Conservation (phyloP, 2,113 vertebrate genomes). For the Thymallus thymallus region DNA sequence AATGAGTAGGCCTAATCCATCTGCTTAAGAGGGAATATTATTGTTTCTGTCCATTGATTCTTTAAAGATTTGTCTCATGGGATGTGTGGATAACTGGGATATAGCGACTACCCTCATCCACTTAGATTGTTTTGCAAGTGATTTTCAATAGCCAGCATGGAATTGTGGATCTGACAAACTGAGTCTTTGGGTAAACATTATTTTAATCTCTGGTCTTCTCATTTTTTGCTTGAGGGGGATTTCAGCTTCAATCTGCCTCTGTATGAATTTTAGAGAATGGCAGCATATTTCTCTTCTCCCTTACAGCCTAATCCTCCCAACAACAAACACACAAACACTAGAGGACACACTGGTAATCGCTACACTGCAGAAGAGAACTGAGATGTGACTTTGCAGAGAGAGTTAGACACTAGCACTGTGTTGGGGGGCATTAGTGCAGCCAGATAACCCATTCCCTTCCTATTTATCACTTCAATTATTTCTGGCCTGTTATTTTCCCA, state of each 20-base stretch:
- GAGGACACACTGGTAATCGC: neutral
- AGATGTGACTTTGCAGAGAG: neutral
- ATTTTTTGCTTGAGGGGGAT: neutral
- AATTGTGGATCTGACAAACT: too few species aligned
- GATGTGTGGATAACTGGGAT: too few species aligned
- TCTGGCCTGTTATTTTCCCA: too few species aligned
- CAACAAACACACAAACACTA: too few species aligned
- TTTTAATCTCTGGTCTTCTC: neutral
- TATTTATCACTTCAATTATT: too few species aligned
- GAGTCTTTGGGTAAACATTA: too few species aligned
- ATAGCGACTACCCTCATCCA: too few species aligned
- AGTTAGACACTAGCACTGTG: neutral
- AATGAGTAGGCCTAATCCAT: neutral
- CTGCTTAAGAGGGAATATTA: neutral
- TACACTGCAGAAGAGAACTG: neutral
- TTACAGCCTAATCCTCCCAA: neutral
- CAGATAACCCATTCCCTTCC: too few species aligned
- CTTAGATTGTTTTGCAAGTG: too few species aligned
- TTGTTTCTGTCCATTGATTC: too few species aligned
- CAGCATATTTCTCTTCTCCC: neutral
- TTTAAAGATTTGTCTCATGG: too few species aligned
- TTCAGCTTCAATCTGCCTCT: neutral
- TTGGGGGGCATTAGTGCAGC: neutral
- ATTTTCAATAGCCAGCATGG: too few species aligned
- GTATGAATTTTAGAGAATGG: neutral